A percentile compares a stretch with the other conserved stretches of the same genome.
Conservation (phyloP, 1,140 invertebrate genomes). For the Dendroctonus valens region DNA sequence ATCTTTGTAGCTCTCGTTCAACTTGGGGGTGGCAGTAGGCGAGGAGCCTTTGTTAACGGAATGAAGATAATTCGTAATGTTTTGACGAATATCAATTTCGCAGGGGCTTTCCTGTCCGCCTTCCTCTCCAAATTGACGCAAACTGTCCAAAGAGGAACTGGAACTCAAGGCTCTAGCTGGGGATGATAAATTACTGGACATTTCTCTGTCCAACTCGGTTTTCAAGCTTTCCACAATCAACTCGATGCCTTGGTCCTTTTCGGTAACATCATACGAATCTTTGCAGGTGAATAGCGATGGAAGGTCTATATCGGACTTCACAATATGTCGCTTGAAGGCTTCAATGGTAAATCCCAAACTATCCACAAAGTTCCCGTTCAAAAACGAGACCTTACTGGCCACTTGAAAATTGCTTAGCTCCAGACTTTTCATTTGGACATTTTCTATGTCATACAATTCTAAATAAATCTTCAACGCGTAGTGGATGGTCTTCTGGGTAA, state of each 20-base stretch:
- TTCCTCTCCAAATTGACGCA: conserved; percentile 48
- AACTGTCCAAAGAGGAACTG: conserved; percentile 49
- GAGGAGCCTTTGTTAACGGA: conserved; percentile 42
- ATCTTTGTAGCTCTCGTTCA: conserved; percentile 24
- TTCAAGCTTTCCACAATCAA: conserved; percentile 40
- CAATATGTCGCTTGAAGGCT: conserved; percentile 47
- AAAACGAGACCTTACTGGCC: conserved; percentile 50
- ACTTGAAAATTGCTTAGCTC: conserved; percentile 51
- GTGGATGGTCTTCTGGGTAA: conserved; percentile 49
- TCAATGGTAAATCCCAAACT: conserved; percentile 52
- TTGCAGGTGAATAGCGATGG: conserved; percentile 35
- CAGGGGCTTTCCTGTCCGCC: conserved; percentile 49
- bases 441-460: conserved; percentile 48
- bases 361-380: conserved; percentile 50
- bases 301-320: conserved; percentile 37
- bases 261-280: conserved; percentile 33
- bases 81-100: conserved; percentile 45
- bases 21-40: neutral
- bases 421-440: conserved; percentile 47
- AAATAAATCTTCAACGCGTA: conserved; percentile 48
- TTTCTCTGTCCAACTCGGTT: conserved; percentile 40
- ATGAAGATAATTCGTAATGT: conserved; percentile 46
- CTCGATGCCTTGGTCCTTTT: conserved; percentile 39
- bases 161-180: conserved; percentile 46
- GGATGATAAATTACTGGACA: conserved; percentile 34